These are phyloP conservation scores for Agrenia bidenticulata DNA, from an alignment of 2,888 invertebrate genomes.

Conservation along the genomic window DNA sequence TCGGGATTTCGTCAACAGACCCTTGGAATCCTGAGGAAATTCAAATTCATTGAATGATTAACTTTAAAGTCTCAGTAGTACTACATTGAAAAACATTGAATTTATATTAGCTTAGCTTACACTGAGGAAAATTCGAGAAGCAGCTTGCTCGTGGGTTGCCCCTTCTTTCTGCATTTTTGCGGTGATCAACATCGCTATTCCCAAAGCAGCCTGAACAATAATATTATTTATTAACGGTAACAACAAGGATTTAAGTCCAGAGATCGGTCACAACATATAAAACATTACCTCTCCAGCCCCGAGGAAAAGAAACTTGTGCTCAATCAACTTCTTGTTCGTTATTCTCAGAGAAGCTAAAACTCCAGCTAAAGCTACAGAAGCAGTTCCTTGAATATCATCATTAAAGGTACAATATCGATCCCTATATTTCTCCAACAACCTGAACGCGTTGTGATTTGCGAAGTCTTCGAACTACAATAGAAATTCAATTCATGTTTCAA, in stretches of 20 bases:
- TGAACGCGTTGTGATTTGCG: conserved; percentile 95
- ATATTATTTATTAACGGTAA: background rate
- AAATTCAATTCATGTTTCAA: conserved; percentile 5
- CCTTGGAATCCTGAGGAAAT: conserved; percentile 73
- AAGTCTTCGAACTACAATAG: conserved; percentile 92
- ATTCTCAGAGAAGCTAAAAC: conserved; percentile 81
- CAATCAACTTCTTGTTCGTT: conserved; percentile 76
- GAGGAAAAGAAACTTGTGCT: conserved; percentile 87
- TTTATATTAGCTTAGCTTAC: conserved; percentile 27
- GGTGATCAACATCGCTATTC: conserved; percentile 87
- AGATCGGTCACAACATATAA: too few relatives aligned
- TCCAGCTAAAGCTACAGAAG: conserved; percentile 93
- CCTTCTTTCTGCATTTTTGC: conserved; percentile 93
- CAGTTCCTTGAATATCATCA: conserved; percentile 98
- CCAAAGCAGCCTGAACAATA: conserved; percentile 73
- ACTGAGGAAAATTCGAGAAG: conserved; percentile 71
- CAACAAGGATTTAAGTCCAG: too few relatives aligned
- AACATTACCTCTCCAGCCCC: conserved; percentile 89
- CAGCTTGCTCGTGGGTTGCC: conserved; percentile 71
- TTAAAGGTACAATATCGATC: conserved; percentile 92
- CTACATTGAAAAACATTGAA: background rate
- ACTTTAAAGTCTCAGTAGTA: too few relatives aligned
- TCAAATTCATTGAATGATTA: too few relatives aligned
- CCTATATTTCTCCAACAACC: conserved; percentile 85
- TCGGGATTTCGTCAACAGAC: conserved; percentile 80